Evolutionary conservation across 2,888 invertebrate genomes (phyloP).

Genomic region (Colostygia pectinataria): DNA sequence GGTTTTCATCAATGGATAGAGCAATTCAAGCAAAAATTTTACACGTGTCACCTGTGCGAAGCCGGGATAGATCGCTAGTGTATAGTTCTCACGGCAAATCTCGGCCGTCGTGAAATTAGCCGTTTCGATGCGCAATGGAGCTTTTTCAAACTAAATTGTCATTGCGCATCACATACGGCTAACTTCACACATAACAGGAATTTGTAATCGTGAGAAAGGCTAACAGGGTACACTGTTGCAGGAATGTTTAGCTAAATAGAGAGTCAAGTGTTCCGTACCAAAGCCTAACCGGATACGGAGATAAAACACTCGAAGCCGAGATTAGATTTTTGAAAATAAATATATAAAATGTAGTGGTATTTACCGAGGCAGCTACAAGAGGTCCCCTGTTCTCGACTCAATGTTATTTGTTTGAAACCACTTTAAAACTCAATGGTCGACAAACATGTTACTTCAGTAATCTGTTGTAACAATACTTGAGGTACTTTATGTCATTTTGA

Average conservation of each 20-base stretch:
- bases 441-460: conserved; percentile 58
- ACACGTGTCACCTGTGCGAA: too few relatives aligned
- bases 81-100: too few relatives aligned
- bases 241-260: conserved; percentile 51
- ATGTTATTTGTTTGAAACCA: conserved; percentile 76
- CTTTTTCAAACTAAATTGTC: too few relatives aligned
- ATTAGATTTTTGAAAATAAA: conserved; percentile 39
- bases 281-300: conserved; percentile 62
- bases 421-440: conserved; percentile 64
- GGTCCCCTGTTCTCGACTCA: conserved; percentile 43
- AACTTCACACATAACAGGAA: background rate
- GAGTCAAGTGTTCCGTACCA: conserved; percentile 44
- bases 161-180: too few relatives aligned
- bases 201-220: conserved; percentile 60
- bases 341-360: conserved; percentile 24
- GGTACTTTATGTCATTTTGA: conserved; percentile 25
- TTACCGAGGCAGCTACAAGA: conserved; percentile 27
- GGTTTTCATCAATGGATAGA: too few relatives aligned
- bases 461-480: conserved; percentile 66
- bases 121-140: too few relatives aligned
- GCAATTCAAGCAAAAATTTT: too few relatives aligned
- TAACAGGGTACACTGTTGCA: conserved; percentile 43
- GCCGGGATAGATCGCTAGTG: too few relatives aligned
- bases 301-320: conserved; percentile 64
- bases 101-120: too few relatives aligned